Base-by-base conservation (phyloP, 2,797 vertebrate genomes). In the Rhyacichthys aspro region DNA sequence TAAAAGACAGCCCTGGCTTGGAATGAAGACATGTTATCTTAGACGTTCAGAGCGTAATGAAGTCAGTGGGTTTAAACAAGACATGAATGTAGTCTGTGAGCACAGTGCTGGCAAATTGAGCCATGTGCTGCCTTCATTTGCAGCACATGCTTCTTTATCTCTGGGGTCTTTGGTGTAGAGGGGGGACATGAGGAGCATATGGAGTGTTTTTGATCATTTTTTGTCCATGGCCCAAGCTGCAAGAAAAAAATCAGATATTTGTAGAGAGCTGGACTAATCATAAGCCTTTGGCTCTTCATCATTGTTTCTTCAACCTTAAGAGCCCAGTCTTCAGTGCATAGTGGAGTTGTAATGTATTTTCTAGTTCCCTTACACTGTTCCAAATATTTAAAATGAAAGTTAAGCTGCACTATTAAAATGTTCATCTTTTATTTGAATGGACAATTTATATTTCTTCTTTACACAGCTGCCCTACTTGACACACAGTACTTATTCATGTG, bases 51-150 rank as follows among this genome's bases (percentile, higher is more conserved):
- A 53, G 55, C 45, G 53, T 55, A 33, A 28, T 9, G 18, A 43
- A 60, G 14, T 66, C 32, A 55, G 50, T 42, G 50, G 5, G 33
- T 67, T 74, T 34, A 70, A 56, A 74, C 38, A 60, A 62, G 42
- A 47, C 50, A 53, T 52, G 41, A 53, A 63, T 12, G 45, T 54
- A 61, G 49, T 50, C 43, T 60, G 36, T 71, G 59, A 67, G 61
- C 74, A 11, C 64, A 62, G 69, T 74, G 60, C 63, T 39, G 63
- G 55, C 86, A 85, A 78, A 70, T 70, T n/a, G n/a, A n/a, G n/a
- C n/a, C n/a, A n/a, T n/a, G n/a, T n/a, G n/a, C n/a, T 83, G 78
- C 79, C 84, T 88, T 88, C 81, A 87, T 87, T 85, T 86, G 70
- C 74, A 79, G 75, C 68, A 78, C 70, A 79, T 76, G 78, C 76